Conservation (phyloP, 1,140 invertebrate genomes). For the Drosophila obscura region DNA sequence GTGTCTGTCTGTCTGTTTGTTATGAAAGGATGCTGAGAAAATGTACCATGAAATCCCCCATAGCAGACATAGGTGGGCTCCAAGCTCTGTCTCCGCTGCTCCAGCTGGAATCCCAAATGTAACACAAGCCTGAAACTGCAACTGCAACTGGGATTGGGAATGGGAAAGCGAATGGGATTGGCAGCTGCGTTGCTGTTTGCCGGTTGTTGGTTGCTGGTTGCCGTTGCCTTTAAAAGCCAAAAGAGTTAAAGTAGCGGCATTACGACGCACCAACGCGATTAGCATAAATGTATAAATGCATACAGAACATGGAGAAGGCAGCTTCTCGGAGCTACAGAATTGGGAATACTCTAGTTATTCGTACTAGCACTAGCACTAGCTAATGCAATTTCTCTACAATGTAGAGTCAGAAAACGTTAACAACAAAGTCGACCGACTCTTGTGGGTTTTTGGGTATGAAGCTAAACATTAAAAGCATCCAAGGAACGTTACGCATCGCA, state of each 20-base stretch:
- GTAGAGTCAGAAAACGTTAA: too few species aligned
- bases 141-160: constrained; percentile 18
- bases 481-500: constrained; percentile 41
- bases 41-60: constrained; percentile 60
- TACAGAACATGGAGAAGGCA: constrained; percentile 40
- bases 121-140: constrained; percentile 24
- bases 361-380: too few species aligned
- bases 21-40: constrained; percentile 76
- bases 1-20: constrained; percentile 23
- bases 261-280: constrained; percentile 75
- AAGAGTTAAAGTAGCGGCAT: constrained; percentile 79
- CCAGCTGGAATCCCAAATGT: constrained; percentile 37
- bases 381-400: not conserved
- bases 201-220: not conserved
- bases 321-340: not conserved
- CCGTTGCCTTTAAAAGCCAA: constrained; percentile 71
- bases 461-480: constrained; percentile 25
- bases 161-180: constrained; percentile 33
- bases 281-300: constrained; percentile 83
- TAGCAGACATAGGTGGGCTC: constrained; percentile 32
- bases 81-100: too few species aligned
- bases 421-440: constrained; percentile 17
- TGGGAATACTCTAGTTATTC: constrained; percentile 4
- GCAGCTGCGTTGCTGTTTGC: constrained; percentile 56
- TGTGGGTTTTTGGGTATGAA: not conserved